These are phyloP conservation scores for Taxidea taxus DNA, from an alignment of 2,113 vertebrate species.

Conservation along the genomic window DNA sequence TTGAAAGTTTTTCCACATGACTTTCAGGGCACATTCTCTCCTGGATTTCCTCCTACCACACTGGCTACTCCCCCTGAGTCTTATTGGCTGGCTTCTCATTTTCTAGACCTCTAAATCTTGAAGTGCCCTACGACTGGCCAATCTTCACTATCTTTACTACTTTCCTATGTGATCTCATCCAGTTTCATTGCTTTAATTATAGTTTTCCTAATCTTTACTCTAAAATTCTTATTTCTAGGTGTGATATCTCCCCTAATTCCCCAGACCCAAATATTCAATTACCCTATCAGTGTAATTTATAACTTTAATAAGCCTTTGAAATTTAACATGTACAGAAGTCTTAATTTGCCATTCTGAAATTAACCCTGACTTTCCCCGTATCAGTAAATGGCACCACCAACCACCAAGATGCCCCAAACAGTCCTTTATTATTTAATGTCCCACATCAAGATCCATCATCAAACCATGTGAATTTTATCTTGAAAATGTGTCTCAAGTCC, in stretches of 20 bases:
- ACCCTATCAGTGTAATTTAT: not conserved
- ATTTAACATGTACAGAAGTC: not conserved
- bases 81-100: not conserved
- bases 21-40: not conserved
- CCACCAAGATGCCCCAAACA: not conserved
- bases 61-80: not conserved
- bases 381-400: not conserved
- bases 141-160: not conserved
- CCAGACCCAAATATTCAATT: not conserved
- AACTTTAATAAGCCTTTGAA: not conserved
- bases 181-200: not conserved
- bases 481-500: not conserved
- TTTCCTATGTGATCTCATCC: not conserved
- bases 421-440: not conserved
- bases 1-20: not conserved
- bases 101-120: not conserved
- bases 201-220: not conserved
- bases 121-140: not conserved
- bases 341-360: not conserved
- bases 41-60: not conserved
- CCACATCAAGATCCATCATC: not conserved
- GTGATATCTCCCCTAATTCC: not conserved
- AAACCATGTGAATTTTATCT: conserved; percentile 25
- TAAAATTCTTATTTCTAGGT: not conserved
- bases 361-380: not conserved